Percentiles rank a stretch among this genome's conserved stretches.
Conservation (phyloP, 2,888 invertebrate species). For the Smittia sp. region DNA sequence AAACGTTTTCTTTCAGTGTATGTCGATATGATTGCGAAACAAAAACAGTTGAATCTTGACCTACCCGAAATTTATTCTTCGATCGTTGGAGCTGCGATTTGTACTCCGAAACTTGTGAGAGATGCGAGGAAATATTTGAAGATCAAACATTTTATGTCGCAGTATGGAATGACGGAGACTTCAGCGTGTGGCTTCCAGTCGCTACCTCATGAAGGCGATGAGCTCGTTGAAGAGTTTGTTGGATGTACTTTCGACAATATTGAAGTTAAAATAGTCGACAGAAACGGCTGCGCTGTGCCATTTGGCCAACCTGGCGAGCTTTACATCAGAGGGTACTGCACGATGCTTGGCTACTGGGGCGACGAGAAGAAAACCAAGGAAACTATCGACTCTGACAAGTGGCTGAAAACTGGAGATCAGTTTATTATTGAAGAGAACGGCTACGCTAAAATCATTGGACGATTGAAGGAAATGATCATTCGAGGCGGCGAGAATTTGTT, state of each 20-base stretch:
- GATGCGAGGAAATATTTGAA: constrained; percentile 56
- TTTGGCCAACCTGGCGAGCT: constrained; percentile 70
- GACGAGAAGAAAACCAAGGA: constrained; percentile 69
- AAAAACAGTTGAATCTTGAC: constrained; percentile 54
- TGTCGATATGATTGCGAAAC: constrained; percentile 65
- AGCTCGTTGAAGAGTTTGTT: constrained; percentile 55
- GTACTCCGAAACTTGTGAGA: constrained; percentile 61
- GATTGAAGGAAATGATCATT: constrained; percentile 74
- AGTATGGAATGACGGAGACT: constrained; percentile 62
- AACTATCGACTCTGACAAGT: constrained; percentile 62
- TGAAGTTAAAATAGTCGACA: constrained; percentile 62
- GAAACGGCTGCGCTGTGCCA: constrained; percentile 61
- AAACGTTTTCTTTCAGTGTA: constrained; percentile 56
- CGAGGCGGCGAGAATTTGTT: constrained; percentile 80
- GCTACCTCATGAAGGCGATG: constrained; percentile 52
- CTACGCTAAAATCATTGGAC: constrained; percentile 66
- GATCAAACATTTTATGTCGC: constrained; percentile 55
- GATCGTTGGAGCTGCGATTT: constrained; percentile 70
- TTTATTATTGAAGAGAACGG: constrained; percentile 54
- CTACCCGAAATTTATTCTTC: constrained; percentile 58
- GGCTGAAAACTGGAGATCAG: constrained; percentile 53
- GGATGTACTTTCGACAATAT: constrained; percentile 59
- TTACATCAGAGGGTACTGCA: constrained; percentile 66
- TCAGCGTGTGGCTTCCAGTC: constrained; percentile 59
- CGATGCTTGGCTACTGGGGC: constrained; percentile 72